These are phyloP conservation scores for Amblyornis subalaris DNA, from an alignment of 2,113 vertebrate genomes.

Conservation along the genomic window DNA sequence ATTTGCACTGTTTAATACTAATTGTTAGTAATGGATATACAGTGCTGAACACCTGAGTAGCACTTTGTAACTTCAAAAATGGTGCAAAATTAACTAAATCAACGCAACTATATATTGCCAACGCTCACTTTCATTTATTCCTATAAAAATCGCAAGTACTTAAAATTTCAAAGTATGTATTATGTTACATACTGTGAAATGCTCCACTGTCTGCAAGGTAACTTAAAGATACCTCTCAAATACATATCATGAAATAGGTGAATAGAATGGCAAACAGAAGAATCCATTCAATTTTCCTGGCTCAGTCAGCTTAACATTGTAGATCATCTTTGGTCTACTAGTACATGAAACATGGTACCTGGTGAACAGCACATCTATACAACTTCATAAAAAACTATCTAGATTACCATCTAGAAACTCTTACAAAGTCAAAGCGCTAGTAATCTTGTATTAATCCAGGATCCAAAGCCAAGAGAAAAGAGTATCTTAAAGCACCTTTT, in stretches of 20 bases:
- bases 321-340: background rate
- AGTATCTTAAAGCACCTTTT: background rate
- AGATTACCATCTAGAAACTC: background rate
- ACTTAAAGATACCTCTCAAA: background rate
- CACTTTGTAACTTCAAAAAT: background rate
- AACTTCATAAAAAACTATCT: background rate
- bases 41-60: background rate
- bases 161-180: background rate
- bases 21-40: background rate
- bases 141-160: background rate
- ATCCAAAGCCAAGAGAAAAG: background rate
- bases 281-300: background rate
- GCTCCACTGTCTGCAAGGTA: background rate
- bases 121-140: background rate
- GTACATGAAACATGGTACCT: background rate
- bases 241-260: fast-evolving
- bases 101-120: background rate
- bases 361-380: background rate
- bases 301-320: background rate
- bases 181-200: background rate
- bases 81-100: background rate
- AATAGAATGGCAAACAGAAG: background rate
- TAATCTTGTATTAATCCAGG: background rate
- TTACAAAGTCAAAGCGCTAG: background rate
- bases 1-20: background rate